Evolutionary conservation across 1,140 invertebrate species (phyloP), one percentile per base, ranked within the genome.

Genomic region (Sycobia sp.): DNA sequence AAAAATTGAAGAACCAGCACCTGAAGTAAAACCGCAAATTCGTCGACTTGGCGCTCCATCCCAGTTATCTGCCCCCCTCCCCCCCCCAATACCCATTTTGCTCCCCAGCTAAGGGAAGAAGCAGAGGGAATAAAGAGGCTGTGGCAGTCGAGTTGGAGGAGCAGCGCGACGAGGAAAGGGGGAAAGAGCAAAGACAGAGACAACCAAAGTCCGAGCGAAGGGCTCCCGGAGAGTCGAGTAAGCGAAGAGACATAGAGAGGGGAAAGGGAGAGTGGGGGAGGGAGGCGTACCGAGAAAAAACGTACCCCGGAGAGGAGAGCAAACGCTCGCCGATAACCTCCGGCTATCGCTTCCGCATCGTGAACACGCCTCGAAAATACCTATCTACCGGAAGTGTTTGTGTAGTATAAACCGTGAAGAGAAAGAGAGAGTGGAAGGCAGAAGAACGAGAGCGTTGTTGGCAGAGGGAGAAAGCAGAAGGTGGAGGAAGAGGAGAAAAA

Each of bases 351-450:
- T 67, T 67, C 65, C 55, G 56, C 65, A 56, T 67, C 65, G 59
- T 62, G 59, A 58, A 47, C 65, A 66, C 65, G 58, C 32, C 60
- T 66, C 65, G 65, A 62, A 66, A 66, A 66, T 66, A 66, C 65
- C 65, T 66, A 62, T 66, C 49, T 54, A 54, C 41, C 64, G 58
- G 58, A 65, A 65, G 57, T 65, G 57, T 53, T 61, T 62, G 57
- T 59, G 57, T 59, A 41, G 57, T 59, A 59, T 50, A 41, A 41
- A 23, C 46, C 32, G 23, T n/a, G 13, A 5, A 38, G 50, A 10
- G 4, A n/a, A n/a, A n/a, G n/a, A n/a, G n/a, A n/a, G n/a, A n/a
- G 27, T 2, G 25, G n/a, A n/a, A 23, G 25, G 20, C n/a, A n/a
- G n/a, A n/a, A n/a, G n/a, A n/a, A n/a, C n/a, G n/a, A n/a, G n/a